Evolutionary conservation across 92 coral and sea anemone genomes (phyloP).

Genomic region (Epizoanthus rinbou): DNA sequence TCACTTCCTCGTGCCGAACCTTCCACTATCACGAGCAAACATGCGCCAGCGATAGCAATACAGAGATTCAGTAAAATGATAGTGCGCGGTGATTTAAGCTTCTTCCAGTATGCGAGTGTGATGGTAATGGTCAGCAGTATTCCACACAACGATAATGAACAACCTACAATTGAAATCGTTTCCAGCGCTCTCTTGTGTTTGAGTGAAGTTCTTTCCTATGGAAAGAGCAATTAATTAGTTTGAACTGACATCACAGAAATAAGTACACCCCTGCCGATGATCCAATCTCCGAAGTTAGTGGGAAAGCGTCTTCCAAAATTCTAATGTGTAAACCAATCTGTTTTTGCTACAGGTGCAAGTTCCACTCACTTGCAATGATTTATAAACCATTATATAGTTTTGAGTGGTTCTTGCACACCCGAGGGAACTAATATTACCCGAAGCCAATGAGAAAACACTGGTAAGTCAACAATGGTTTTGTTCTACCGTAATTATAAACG

Average conservation of each 20-base stretch:
- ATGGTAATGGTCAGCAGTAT: constrained; percentile 56
- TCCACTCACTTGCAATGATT: no score
- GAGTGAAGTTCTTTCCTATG: not conserved
- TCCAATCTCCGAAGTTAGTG: no score
- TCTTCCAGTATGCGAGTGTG: constrained; percentile 60
- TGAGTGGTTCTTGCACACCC: no score
- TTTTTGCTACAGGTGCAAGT: no score
- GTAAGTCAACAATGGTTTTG: no score
- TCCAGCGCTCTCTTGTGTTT: constrained; percentile 15
- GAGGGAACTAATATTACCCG: no score
- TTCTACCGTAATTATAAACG: no score
- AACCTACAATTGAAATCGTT: constrained; percentile 59
- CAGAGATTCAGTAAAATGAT: constrained; percentile 70
- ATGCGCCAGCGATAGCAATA: constrained; percentile 56
- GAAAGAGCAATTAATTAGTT: not conserved
- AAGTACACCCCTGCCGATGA: no score
- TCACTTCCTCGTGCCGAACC: constrained; percentile 37
- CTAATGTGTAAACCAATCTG: no score
- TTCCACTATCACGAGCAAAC: constrained; percentile 32
- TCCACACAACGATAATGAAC: constrained; percentile 62
- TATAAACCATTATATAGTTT: no score
- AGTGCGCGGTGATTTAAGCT: constrained; percentile 67
- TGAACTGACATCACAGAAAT: not conserved
- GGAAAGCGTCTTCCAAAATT: no score
- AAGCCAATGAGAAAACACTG: no score